phyloP scores from a whole-genome alignment of 2,113 vertebrate species.

The Rhea americana region DNA sequence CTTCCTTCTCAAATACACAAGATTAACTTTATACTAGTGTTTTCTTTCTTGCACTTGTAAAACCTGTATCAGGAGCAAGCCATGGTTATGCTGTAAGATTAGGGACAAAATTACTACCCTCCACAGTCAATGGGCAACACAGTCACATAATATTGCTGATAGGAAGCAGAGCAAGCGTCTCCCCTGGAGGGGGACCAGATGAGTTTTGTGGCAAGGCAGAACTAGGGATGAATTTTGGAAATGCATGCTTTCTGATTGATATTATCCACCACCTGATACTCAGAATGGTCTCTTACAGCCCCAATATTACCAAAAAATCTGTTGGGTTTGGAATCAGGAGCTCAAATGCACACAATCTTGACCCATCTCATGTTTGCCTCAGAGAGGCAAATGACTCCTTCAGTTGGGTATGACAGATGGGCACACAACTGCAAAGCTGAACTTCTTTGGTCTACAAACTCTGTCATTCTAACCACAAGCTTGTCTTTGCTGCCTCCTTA shows the following conservation, averaged over 20 bases:
- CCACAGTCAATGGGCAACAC: not conserved
- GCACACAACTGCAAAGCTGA: not conserved
- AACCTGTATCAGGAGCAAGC: not conserved
- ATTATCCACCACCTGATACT: not conserved
- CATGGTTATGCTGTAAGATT: not conserved
- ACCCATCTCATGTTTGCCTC: not conserved
- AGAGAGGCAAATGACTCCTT: not conserved
- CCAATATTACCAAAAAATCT: not conserved
- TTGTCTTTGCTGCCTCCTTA: not conserved
- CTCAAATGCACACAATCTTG: not conserved
- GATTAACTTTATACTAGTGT: not conserved
- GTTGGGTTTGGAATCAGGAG: not conserved
- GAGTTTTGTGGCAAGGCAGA: accelerated
- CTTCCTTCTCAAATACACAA: not conserved
- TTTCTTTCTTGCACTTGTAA: not conserved
- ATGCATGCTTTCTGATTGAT: not conserved
- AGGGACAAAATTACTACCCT: not conserved
- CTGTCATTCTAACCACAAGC: not conserved
- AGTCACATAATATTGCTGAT: not conserved
- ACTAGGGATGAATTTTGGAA: not conserved
- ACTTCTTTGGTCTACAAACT: not conserved
- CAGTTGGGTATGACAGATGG: not conserved
- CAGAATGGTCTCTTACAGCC: not conserved
- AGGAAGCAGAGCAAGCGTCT: not conserved
- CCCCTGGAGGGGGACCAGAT: not conserved